Percentiles rank a stretch among this genome's conserved stretches.
Evolutionary conservation across 2,797 vertebrate species (phyloP).

Genomic region (Tamandua tetradactyla): DNA sequence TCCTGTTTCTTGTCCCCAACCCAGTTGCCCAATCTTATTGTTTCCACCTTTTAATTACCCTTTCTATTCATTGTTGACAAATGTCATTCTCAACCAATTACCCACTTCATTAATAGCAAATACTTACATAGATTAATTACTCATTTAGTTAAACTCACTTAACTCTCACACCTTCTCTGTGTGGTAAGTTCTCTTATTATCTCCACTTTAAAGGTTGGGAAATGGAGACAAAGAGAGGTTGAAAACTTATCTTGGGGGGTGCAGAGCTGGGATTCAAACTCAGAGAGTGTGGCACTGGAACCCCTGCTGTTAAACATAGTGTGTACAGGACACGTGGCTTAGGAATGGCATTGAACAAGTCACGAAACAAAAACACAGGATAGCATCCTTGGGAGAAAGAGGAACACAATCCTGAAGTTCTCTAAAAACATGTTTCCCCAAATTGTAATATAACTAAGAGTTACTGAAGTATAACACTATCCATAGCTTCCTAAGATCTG

Average conservation of each 20-base stretch:
- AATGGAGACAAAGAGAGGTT: not conserved
- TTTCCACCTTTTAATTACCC: not conserved
- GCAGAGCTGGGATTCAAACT: not conserved
- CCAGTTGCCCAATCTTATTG: not conserved
- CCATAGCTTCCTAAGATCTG: conserved; percentile 64
- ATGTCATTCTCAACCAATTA: not conserved
- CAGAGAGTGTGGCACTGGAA: not conserved
- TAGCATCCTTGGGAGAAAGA: not conserved
- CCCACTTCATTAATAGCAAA: not conserved
- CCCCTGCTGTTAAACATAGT: not conserved
- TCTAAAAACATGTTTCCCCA: conserved; percentile 41
- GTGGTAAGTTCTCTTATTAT: not conserved
- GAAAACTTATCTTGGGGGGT: not conserved
- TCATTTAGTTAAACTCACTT: not conserved
- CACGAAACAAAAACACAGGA: not conserved
- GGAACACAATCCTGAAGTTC: not conserved
- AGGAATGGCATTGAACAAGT: not conserved
- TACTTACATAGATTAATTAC: not conserved
- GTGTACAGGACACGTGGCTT: not conserved
- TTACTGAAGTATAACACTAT: conserved; percentile 73
- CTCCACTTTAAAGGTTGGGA: not conserved
- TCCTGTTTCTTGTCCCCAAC: not conserved
- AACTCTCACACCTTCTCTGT: not conserved
- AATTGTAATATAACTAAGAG: conserved; percentile 77
- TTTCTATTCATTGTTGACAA: not conserved